A percentile compares a stretch with the other conserved stretches of the same genome.
Evolutionary conservation across 2,113 vertebrate species (phyloP).

Genomic region (Ia io): DNA sequence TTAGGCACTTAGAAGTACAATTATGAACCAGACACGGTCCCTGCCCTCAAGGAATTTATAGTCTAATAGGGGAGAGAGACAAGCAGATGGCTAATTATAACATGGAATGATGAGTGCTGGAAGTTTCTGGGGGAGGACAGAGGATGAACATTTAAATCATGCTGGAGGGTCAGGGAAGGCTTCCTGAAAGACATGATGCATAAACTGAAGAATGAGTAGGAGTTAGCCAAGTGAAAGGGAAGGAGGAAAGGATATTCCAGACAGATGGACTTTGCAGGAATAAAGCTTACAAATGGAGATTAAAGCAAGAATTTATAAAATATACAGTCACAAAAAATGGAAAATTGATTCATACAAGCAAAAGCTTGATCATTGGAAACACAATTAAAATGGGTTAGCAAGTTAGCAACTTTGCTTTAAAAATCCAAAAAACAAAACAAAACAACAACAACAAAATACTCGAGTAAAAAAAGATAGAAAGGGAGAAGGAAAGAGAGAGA

Average conservation of each 20-base stretch:
- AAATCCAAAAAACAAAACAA: background rate
- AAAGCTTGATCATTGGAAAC: conserved; percentile 40
- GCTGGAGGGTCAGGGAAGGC: conserved; percentile 57
- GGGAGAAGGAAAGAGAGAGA: background rate
- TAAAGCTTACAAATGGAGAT: conserved; percentile 29
- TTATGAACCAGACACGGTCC: conserved; percentile 58
- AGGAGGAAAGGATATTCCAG: conserved; percentile 39
- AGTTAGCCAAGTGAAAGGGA: conserved; percentile 52
- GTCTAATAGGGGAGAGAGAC: conserved; percentile 62
- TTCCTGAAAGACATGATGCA: conserved; percentile 69
- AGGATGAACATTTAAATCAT: conserved; percentile 63
- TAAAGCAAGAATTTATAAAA: conserved; percentile 45
- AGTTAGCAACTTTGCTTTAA: conserved; percentile 32
- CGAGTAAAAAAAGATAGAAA: background rate
- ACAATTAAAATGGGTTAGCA: background rate
- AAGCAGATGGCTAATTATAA: conserved; percentile 65
- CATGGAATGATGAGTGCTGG: conserved; percentile 43
- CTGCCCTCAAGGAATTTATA: conserved; percentile 73
- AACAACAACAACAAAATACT: background rate
- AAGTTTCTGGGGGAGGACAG: conserved; percentile 53
- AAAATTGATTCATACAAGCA: conserved; percentile 45
- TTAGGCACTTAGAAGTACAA: conserved; percentile 34
- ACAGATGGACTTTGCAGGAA: conserved; percentile 50
- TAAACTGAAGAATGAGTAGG: conserved; percentile 74
- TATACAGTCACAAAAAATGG: conserved; percentile 34